Evolutionary conservation across 1,140 invertebrate species (phyloP).

Genomic region (Proctacanthus coquilletti): DNA sequence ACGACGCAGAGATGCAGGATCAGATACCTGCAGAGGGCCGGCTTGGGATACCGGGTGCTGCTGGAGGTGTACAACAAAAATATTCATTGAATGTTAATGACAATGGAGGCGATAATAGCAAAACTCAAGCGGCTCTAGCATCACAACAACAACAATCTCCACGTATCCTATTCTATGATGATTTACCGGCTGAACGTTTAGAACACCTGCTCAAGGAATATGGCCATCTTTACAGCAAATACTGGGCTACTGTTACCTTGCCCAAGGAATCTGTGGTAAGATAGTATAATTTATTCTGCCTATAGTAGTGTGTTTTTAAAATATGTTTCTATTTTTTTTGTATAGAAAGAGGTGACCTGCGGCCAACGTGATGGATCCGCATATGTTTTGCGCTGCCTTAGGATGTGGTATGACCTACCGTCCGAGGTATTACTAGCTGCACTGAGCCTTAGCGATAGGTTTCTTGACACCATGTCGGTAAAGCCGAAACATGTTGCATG

Average conservation of each 20-base stretch:
- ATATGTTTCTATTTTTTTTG: slow-evolving; percentile 12
- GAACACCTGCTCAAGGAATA: slow-evolving; percentile 38
- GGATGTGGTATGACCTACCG: slow-evolving; percentile 67
- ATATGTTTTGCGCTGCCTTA: slow-evolving; percentile 61
- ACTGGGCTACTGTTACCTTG: slow-evolving; percentile 47
- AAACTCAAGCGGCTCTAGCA: too few relatives aligned
- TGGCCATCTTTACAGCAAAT: slow-evolving; percentile 48
- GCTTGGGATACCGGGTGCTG: slow-evolving; percentile 32
- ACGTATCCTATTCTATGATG: too few relatives aligned
- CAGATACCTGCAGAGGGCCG: slow-evolving; percentile 29
- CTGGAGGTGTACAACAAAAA: slow-evolving; percentile 30
- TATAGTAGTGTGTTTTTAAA: slow-evolving; percentile 2
- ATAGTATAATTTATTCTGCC: slow-evolving; percentile 6
- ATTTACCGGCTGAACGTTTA: slow-evolving; percentile 6
- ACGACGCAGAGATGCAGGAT: slow-evolving; percentile 25
- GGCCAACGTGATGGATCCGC: slow-evolving; percentile 58
- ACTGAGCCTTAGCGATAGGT: slow-evolving; percentile 61
- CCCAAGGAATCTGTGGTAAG: slow-evolving; percentile 37
- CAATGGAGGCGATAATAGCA: too few relatives aligned
- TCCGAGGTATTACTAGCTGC: slow-evolving; percentile 60
- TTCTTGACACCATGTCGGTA: slow-evolving; percentile 55
- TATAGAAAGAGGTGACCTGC: slow-evolving; percentile 48
- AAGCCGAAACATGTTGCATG: slow-evolving; percentile 30
- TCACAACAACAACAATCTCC: too few relatives aligned
- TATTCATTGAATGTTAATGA: too few relatives aligned